Percentiles rank a stretch among this genome's conserved stretches.
phyloP scores from a whole-genome alignment of 2,797 vertebrate genomes.

The Microchirus variegatus region DNA sequence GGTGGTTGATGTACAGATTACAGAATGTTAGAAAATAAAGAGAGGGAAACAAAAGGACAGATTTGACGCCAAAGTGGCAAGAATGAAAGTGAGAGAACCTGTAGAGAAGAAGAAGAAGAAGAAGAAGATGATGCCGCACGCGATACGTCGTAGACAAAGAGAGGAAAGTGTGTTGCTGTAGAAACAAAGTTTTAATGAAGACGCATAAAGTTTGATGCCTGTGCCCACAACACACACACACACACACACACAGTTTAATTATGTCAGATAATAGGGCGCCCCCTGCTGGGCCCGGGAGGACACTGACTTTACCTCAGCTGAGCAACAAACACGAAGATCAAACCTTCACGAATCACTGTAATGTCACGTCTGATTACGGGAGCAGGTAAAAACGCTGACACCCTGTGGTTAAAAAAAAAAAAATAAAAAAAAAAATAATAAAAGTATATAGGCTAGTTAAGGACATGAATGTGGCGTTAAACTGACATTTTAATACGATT shows the following conservation, averaged over 20 bases:
- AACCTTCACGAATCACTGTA: constrained; percentile 17
- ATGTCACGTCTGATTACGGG: constrained; percentile 16
- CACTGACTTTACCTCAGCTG: constrained; percentile 40
- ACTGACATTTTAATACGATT: too few species aligned
- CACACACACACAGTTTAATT: constrained; percentile 55
- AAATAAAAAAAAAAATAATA: too few species aligned
- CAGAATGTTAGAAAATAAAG: constrained; percentile 16
- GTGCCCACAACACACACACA: constrained; percentile 42
- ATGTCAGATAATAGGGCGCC: constrained; percentile 63
- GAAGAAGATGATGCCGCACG: constrained; percentile 4
- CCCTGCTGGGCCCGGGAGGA: constrained; percentile 49
- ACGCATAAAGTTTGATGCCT: constrained; percentile 61
- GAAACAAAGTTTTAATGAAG: constrained; percentile 81
- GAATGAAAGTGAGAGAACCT: constrained; percentile 11
- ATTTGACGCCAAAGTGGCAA: constrained; percentile 5
- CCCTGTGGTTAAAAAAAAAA: constrained; percentile 55
- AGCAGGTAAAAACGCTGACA: constrained; percentile 55
- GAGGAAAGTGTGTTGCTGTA: constrained; percentile 72
- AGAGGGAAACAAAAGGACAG: constrained; percentile 5
- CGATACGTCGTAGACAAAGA: constrained; percentile 24
- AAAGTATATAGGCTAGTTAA: neutral
- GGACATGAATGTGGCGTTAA: neutral
- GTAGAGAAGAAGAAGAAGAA: neutral
- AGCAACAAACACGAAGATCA: constrained; percentile 42
- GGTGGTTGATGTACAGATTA: constrained; percentile 56